Evolutionary conservation across 2,113 vertebrate species (phyloP).

Genomic region (Pachypanchax playfairii): DNA sequence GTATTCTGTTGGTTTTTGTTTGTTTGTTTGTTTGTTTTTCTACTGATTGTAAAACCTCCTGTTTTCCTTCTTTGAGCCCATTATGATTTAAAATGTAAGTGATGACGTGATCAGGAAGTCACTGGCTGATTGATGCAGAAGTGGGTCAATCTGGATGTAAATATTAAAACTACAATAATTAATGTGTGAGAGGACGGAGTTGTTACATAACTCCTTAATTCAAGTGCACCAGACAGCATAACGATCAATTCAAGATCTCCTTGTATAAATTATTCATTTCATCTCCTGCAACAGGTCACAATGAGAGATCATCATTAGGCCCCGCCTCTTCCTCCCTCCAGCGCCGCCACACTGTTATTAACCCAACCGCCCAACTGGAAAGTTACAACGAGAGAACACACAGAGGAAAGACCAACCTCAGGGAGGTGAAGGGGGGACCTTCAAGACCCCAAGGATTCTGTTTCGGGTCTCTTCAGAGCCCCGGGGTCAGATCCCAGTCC

Average conservation of each 20-base stretch:
- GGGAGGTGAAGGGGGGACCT: not conserved
- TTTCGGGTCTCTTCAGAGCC: slow-evolving; percentile 31
- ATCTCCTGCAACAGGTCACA: slow-evolving; percentile 12
- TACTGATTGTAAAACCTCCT: too few species aligned
- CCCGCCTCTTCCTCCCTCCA: not conserved
- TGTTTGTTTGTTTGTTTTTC: too few species aligned
- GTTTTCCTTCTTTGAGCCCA: too few species aligned
- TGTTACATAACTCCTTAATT: slow-evolving; percentile 36
- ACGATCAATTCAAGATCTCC: slow-evolving; percentile 32
- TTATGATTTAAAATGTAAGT: too few species aligned
- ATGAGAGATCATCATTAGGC: slow-evolving; percentile 10
- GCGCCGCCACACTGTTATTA: slow-evolving; percentile 28
- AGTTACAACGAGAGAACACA: not conserved
- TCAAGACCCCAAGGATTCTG: slow-evolving; percentile 15
- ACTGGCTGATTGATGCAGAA: too few species aligned
- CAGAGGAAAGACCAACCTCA: not conserved
- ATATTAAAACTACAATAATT: too few species aligned
- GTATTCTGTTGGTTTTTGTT: too few species aligned
- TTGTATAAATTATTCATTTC: slow-evolving; percentile 32
- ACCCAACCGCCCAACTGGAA: slow-evolving; percentile 30
- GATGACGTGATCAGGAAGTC: too few species aligned
- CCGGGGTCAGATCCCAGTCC: slow-evolving; percentile 25
- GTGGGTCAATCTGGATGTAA: not conserved
- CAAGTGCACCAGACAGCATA: too few species aligned
- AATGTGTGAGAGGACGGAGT: not conserved